phyloP scores from a whole-genome alignment of 2,888 invertebrate genomes.

The Lycia hirtaria region DNA sequence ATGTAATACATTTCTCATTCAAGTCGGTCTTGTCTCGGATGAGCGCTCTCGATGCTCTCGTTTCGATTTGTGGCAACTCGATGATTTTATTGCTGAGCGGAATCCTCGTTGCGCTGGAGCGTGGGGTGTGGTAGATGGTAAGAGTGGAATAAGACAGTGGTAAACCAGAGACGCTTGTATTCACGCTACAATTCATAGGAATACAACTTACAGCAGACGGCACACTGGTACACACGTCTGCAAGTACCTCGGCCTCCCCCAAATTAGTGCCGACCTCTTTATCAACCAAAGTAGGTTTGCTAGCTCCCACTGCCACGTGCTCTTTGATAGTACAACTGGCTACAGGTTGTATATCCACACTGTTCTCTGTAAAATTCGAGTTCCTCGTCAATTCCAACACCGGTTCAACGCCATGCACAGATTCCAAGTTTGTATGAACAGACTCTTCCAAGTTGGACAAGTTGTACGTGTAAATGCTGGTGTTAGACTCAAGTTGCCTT shows the following conservation, averaged over 20 bases:
- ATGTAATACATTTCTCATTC: constrained; percentile 31
- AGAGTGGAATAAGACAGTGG: constrained; percentile 57
- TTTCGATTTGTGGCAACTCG: constrained; percentile 43
- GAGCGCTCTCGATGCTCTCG: constrained; percentile 21
- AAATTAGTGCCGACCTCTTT: constrained; percentile 63
- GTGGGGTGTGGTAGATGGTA: constrained; percentile 46
- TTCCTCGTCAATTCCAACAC: constrained; percentile 1
- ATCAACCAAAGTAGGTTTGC: constrained; percentile 49
- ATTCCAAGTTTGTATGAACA: neutral
- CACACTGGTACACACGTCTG: constrained; percentile 57
- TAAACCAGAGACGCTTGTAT: constrained; percentile 51
- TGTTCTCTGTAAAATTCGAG: neutral
- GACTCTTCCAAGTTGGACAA: constrained; percentile 47
- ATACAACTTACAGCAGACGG: constrained; percentile 50
- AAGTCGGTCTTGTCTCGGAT: constrained; percentile 31
- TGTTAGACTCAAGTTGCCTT: constrained; percentile 55
- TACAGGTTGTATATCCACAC: constrained; percentile 1
- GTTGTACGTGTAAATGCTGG: constrained; percentile 57
- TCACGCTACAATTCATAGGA: constrained; percentile 49
- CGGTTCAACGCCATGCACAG: neutral
- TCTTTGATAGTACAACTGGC: constrained; percentile 9
- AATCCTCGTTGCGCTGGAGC: constrained; percentile 41
- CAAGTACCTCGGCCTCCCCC: constrained; percentile 45
- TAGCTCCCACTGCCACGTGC: constrained; percentile 1
- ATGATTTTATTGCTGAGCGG: constrained; percentile 27